These are phyloP conservation scores for Pyrgus malvae DNA, from an alignment of 2,888 invertebrate genomes.

Conservation along the genomic window DNA sequence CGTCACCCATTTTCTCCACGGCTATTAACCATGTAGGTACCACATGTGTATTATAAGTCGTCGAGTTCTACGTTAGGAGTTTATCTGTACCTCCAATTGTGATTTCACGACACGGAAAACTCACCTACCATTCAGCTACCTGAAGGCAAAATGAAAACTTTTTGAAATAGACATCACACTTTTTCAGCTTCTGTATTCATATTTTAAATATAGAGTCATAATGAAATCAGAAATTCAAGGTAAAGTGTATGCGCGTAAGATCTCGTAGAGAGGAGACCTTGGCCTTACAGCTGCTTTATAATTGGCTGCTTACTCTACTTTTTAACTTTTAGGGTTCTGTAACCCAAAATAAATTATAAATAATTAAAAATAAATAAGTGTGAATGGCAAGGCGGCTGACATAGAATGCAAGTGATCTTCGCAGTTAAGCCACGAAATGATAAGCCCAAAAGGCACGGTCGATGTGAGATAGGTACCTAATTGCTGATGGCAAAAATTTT, in stretches of 20 bases:
- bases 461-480: too few relatives aligned
- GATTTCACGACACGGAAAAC: background rate
- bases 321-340: constrained; percentile 15
- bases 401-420: too few relatives aligned
- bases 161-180: too few relatives aligned
- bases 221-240: background rate
- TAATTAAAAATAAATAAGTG: too few relatives aligned
- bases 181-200: too few relatives aligned
- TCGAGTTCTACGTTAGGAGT: background rate
- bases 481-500: too few relatives aligned
- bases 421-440: too few relatives aligned
- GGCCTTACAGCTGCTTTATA: constrained; percentile 12
- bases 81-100: background rate
- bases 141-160: too few relatives aligned
- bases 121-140: background rate
- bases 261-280: constrained; percentile 10
- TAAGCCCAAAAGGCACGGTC: too few relatives aligned
- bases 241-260: background rate
- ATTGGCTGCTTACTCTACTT: constrained; percentile 13
- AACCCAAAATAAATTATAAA: too few relatives aligned
- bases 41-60: background rate
- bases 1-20: too few relatives aligned
- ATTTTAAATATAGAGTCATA: background rate
- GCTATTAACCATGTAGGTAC: background rate
- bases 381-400: too few relatives aligned